phyloP scores from a whole-genome alignment of 2,888 invertebrate species.

The Epinotia brunnichana region DNA sequence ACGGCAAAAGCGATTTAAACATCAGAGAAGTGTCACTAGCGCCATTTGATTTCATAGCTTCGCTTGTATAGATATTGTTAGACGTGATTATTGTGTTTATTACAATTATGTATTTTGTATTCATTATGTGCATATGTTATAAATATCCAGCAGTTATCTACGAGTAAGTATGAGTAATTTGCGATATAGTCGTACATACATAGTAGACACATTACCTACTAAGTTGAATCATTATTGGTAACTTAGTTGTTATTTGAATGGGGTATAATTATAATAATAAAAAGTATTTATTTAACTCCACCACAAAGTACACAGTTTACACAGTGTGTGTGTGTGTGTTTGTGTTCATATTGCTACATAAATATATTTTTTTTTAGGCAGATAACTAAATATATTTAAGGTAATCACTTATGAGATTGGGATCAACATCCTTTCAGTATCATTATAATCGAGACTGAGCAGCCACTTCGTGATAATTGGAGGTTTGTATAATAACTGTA shows the following conservation, averaged over 20 bases:
- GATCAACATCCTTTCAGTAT: no score
- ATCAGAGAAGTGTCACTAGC: slow-evolving; percentile 3
- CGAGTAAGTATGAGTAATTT: not conserved
- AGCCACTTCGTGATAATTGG: no score
- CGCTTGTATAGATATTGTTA: not conserved
- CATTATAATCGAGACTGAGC: no score
- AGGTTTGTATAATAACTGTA: not conserved
- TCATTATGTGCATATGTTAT: not conserved
- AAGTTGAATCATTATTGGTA: not conserved
- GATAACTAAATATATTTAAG: no score
- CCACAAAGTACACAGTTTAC: no score
- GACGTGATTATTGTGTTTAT: slow-evolving; percentile 6
- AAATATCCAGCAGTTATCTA: not conserved
- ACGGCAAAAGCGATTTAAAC: slow-evolving; percentile 6
- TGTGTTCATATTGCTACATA: no score
- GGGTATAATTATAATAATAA: no score
- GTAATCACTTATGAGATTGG: no score
- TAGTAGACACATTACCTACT: not conserved
- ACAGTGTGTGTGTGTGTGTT: no score
- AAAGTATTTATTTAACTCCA: no score
- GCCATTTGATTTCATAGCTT: slow-evolving; percentile 20
- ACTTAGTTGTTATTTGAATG: slow-evolving; percentile 8
- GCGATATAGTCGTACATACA: not conserved
- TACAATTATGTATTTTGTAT: slow-evolving; percentile 19
- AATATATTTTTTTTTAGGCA: no score